Evolutionary conservation across 2,797 vertebrate genomes (phyloP).

Genomic region (Pteropus rufus): DNA sequence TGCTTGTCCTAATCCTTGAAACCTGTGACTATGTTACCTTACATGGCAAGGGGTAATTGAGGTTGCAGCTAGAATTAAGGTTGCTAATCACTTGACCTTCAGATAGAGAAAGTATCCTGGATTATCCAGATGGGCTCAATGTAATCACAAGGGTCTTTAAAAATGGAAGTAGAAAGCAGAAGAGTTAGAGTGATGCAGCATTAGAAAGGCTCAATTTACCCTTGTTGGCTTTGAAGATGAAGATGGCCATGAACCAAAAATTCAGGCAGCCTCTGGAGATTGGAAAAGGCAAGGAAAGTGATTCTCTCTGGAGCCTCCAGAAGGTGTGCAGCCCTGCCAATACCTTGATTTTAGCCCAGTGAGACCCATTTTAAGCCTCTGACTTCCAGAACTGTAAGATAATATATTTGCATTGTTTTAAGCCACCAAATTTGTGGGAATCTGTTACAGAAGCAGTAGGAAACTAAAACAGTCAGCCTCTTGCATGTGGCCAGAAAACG

Average conservation of each 20-base stretch:
- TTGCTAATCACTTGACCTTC: background rate
- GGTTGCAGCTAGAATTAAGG: background rate
- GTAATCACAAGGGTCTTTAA: conserved; percentile 15
- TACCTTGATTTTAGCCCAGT: background rate
- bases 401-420: conserved; percentile 18
- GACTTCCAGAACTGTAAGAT: background rate
- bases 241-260: background rate
- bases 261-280: background rate
- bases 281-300: background rate
- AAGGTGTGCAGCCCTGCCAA: background rate
- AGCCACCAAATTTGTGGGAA: background rate
- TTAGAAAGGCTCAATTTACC: background rate
- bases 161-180: background rate
- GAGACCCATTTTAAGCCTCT: background rate
- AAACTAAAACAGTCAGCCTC: background rate
- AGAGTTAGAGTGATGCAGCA: background rate
- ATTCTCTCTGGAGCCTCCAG: background rate
- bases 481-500: background rate
- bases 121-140: background rate
- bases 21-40: background rate
- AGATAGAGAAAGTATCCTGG: background rate
- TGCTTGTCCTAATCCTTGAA: background rate
- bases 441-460: background rate
- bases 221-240: background rate
- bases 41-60: background rate